phyloP scores from a whole-genome alignment of 2,797 vertebrate species.

The Chiloscyllium punctatum region DNA sequence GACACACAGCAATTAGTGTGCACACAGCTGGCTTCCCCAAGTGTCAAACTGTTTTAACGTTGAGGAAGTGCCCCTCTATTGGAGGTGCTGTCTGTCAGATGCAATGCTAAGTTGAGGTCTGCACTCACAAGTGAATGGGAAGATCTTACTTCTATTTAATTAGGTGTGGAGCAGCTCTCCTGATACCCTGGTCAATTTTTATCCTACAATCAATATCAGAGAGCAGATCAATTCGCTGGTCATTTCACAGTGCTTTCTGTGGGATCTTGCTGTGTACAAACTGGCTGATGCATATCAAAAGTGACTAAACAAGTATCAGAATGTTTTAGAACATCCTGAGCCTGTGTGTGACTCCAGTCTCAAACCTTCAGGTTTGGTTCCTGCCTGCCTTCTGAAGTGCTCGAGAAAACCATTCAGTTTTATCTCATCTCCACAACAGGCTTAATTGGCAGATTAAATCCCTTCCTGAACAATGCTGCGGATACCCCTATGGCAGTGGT shows the following conservation, averaged over 20 bases:
- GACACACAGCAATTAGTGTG: neutral
- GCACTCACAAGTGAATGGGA: too few species aligned
- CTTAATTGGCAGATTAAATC: neutral
- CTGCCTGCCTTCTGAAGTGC: neutral
- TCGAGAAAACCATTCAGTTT: neutral
- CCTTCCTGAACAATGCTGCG: neutral
- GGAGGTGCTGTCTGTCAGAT: neutral
- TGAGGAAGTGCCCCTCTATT: neutral
- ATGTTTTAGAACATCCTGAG: too few species aligned
- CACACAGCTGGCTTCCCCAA: neutral
- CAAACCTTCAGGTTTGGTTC: too few species aligned
- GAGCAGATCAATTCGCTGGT: too few species aligned
- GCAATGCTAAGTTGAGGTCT: neutral
- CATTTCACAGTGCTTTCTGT: too few species aligned
- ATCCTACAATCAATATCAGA: too few species aligned
- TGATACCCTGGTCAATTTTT: neutral
- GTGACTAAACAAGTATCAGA: too few species aligned
- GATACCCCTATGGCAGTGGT: neutral
- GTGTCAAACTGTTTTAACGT: neutral
- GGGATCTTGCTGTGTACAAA: too few species aligned
- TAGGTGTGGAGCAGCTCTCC: too few species aligned
- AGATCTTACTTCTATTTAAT: too few species aligned
- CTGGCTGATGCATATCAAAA: too few species aligned
- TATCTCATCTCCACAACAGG: neutral
- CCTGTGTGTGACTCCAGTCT: neutral